phyloP scores from a whole-genome alignment of 64 coral and sea anemone species.

The Acropora yongei region DNA sequence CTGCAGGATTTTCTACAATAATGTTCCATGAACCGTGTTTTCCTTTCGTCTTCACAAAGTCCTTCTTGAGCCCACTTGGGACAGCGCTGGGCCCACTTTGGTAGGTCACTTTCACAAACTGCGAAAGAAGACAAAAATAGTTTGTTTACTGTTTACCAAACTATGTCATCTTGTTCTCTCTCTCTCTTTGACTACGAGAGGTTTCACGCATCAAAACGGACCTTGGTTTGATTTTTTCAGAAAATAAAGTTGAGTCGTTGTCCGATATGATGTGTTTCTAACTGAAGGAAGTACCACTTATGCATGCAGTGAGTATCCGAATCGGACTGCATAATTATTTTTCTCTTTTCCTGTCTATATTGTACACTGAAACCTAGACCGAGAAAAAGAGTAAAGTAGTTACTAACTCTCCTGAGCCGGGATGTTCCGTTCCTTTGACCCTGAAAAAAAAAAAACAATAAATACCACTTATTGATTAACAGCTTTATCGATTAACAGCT shows the following conservation, averaged over 20 bases:
- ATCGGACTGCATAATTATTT: too few relatives aligned
- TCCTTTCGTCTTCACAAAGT: neutral
- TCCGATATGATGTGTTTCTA: too few relatives aligned
- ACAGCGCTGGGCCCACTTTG: neutral
- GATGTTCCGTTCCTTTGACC: neutral
- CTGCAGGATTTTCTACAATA: slow-evolving; percentile 21
- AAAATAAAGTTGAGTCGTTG: too few relatives aligned
- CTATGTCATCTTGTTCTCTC: too few relatives aligned
- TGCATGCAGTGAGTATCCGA: too few relatives aligned
- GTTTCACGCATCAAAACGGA: too few relatives aligned
- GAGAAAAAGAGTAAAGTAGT: neutral
- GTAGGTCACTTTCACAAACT: neutral
- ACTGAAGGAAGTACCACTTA: too few relatives aligned
- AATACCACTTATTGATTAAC: neutral
- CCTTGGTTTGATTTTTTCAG: too few relatives aligned
- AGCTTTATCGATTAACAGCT: neutral
- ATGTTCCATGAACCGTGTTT: neutral
- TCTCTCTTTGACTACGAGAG: too few relatives aligned
- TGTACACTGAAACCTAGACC: too few relatives aligned
- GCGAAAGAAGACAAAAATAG: neutral
- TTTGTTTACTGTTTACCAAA: too few relatives aligned
- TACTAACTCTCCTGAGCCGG: slow-evolving; percentile 11
- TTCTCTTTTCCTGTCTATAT: too few relatives aligned
- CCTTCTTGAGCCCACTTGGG: neutral
- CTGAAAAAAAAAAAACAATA: neutral